phyloP scores from a whole-genome alignment of 2,888 invertebrate species.

The Agriotes lineatus region DNA sequence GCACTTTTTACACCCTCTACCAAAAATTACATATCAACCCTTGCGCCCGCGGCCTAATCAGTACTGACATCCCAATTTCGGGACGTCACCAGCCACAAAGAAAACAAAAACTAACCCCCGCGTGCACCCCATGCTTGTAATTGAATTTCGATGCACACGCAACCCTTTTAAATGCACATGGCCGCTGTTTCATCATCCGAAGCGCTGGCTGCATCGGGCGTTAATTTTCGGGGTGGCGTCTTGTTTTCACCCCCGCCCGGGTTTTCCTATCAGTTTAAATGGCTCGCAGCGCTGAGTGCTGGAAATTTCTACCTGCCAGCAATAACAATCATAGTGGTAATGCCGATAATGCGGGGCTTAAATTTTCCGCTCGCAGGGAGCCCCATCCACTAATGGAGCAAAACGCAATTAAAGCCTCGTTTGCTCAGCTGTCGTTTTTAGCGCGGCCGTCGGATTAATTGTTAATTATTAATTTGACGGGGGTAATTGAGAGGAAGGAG shows the following conservation, averaged over 20 bases:
- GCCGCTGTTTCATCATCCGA: not conserved
- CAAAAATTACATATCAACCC: too few relatives aligned
- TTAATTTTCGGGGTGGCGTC: not conserved
- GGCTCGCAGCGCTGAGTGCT: not conserved
- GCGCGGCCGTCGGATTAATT: constrained; percentile 60
- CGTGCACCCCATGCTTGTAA: constrained; percentile 11
- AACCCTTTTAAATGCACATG: constrained; percentile 7
- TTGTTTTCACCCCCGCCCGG: not conserved
- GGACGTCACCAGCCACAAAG: not conserved
- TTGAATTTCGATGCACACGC: constrained; percentile 21
- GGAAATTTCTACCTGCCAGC: constrained; percentile 8
- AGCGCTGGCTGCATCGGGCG: too few relatives aligned
- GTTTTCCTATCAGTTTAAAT: not conserved
- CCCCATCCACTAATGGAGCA: constrained; percentile 38
- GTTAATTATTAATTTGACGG: constrained; percentile 64
- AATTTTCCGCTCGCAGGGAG: constrained; percentile 35
- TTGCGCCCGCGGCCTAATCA: too few relatives aligned
- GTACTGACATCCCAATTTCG: not conserved
- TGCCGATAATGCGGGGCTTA: constrained; percentile 27
- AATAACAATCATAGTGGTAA: constrained; percentile 27
- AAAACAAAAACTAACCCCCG: not conserved
- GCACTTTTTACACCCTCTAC: too few relatives aligned
- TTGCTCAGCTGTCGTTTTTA: constrained; percentile 62
- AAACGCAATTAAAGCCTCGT: constrained; percentile 62
- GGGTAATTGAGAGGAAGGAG: constrained; percentile 61